Percentiles rank a stretch among this genome's conserved stretches.
Evolutionary conservation across 2,113 vertebrate genomes (phyloP).

Genomic region (Syngnathoides biaculeatus): DNA sequence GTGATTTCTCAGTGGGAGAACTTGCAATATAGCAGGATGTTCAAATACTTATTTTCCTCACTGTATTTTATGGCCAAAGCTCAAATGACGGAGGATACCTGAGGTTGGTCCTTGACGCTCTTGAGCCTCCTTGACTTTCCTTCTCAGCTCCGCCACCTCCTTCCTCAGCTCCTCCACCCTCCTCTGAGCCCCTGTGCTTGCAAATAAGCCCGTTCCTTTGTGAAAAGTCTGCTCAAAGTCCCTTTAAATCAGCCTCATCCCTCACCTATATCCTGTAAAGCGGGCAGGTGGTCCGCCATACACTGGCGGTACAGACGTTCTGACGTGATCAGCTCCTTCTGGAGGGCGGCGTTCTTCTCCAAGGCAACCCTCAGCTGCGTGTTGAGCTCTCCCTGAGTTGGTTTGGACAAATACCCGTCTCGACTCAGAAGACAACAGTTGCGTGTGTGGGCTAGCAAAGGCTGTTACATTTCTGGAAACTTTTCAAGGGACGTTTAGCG

Average conservation of each 20-base stretch:
- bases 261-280: slow-evolving; percentile 54
- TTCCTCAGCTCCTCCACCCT: slow-evolving; percentile 65
- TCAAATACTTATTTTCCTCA: no score
- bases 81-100: slow-evolving; percentile 45
- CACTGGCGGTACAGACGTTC: slow-evolving; percentile 65
- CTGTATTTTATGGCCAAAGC: background rate
- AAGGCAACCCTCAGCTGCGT: slow-evolving; percentile 68
- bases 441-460: background rate
- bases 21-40: no score
- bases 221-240: background rate
- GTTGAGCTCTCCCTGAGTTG: slow-evolving; percentile 67
- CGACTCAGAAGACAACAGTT: background rate
- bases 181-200: slow-evolving; percentile 56
- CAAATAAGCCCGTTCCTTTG: background rate
- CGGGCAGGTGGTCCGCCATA: slow-evolving; percentile 42
- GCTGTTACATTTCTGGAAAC: background rate
- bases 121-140: slow-evolving; percentile 63
- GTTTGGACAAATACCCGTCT: background rate
- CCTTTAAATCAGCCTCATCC: background rate
- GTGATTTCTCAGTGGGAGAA: no score
- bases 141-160: slow-evolving; percentile 65
- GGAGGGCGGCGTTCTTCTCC: slow-evolving; percentile 76
- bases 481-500: background rate
- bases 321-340: slow-evolving; percentile 70
- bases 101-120: slow-evolving; percentile 61